Percentiles rank a stretch among this genome's conserved stretches.
phyloP scores from a whole-genome alignment of 2,797 vertebrate genomes.

The Oophaga sylvatica region DNA sequence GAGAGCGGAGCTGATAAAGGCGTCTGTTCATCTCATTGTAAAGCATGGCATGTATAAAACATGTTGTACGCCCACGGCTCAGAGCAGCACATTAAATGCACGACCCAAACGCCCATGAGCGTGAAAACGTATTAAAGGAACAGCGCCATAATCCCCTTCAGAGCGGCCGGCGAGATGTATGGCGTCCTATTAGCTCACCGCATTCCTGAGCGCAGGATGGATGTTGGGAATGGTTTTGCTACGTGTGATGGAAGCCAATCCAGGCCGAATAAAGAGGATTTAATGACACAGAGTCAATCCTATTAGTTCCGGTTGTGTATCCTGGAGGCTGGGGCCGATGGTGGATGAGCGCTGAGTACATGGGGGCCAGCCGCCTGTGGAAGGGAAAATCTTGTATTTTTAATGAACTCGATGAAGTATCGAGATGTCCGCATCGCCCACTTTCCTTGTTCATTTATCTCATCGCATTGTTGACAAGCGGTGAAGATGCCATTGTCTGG shows the following conservation, averaged over 20 bases:
- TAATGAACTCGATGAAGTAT: not conserved
- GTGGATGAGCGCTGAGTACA: constrained; percentile 45
- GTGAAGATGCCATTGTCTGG: not conserved
- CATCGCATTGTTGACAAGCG: not conserved
- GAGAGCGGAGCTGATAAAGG: not conserved
- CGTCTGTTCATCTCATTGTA: constrained; percentile 36
- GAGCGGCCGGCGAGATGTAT: constrained; percentile 47
- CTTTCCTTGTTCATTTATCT: not conserved
- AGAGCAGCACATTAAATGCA: constrained; percentile 24
- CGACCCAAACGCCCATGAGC: constrained; percentile 34
- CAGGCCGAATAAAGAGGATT: constrained; percentile 84
- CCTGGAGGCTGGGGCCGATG: constrained; percentile 74
- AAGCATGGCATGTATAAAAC: constrained; percentile 40
- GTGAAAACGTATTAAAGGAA: constrained; percentile 36
- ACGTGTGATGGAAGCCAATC: constrained; percentile 87
- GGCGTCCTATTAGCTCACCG: constrained; percentile 59
- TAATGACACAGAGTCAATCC: constrained; percentile 92
- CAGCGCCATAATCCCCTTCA: constrained; percentile 50
- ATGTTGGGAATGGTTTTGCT: constrained; percentile 78
- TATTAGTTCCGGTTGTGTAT: constrained; percentile 87
- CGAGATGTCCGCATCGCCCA: not conserved
- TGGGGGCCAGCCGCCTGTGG: not conserved
- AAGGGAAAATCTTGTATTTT: not conserved
- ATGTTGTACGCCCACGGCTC: constrained; percentile 29
- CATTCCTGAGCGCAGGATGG: constrained; percentile 70